These are phyloP conservation scores for Bactericera cockerelli DNA, from an alignment of 1,140 invertebrate genomes.

Conservation along the genomic window DNA sequence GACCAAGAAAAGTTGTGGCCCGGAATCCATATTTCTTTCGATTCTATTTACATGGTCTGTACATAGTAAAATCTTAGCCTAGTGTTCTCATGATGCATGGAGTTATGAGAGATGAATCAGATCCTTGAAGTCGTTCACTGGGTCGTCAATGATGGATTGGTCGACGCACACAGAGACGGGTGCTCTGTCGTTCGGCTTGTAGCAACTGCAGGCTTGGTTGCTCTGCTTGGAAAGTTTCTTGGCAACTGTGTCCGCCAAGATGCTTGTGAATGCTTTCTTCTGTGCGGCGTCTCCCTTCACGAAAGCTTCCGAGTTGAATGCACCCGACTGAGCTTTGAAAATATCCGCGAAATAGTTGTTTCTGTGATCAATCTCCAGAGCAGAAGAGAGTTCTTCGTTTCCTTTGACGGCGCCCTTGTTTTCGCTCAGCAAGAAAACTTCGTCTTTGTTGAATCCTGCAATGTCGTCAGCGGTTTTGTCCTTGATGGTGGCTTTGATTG, in stretches of 20 bases:
- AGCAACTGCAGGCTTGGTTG: background rate
- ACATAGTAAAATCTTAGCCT: too few species aligned
- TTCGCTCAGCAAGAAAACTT: too few species aligned
- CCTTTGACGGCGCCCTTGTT: too few species aligned
- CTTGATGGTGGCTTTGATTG: background rate
- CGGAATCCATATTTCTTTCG: too few species aligned
- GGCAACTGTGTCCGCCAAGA: background rate
- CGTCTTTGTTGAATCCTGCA: too few species aligned
- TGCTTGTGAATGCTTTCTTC: background rate
- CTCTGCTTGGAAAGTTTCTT: background rate
- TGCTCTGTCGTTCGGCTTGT: background rate
- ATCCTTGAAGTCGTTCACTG: too few species aligned
- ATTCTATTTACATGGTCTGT: too few species aligned
- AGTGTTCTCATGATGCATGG: too few species aligned
- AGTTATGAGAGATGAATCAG: too few species aligned
- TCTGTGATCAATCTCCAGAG: background rate
- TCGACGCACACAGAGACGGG: background rate
- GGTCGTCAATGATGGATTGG: too few species aligned
- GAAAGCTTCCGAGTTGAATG: background rate
- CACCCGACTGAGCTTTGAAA: background rate
- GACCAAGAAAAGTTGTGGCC: too few species aligned
- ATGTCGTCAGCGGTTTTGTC: background rate
- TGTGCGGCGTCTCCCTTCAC: background rate
- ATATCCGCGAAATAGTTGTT: background rate
- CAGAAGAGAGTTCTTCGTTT: too few species aligned